Percentiles rank a stretch among this genome's conserved stretches.
Evolutionary conservation across 1,140 invertebrate genomes (phyloP).

Genomic region (Chlorops oryzae): DNA sequence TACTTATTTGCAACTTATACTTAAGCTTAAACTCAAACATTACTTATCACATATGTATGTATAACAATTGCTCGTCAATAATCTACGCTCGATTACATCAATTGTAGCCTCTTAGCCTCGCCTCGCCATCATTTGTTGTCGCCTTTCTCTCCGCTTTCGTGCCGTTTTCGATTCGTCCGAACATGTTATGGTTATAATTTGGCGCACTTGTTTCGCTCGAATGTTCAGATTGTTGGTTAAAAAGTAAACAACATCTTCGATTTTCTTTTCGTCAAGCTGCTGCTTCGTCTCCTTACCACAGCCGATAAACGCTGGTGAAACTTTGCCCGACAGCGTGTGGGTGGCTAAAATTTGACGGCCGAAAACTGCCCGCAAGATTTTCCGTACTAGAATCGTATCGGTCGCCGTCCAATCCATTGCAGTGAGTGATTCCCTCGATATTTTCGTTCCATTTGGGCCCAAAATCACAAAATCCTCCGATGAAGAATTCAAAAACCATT

Average conservation of each 20-base stretch:
- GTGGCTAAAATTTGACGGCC: constrained; percentile 35
- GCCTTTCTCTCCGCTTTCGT: too few relatives aligned
- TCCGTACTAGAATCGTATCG: constrained; percentile 42
- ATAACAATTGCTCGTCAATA: too few relatives aligned
- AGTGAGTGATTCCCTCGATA: constrained; percentile 21
- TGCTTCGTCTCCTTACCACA: constrained; percentile 33
- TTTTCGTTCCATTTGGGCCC: constrained; percentile 40
- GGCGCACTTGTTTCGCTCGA: constrained; percentile 35
- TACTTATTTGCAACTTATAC: too few relatives aligned
- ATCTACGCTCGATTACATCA: too few relatives aligned
- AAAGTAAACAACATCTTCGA: constrained; percentile 45
- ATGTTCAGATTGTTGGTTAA: constrained; percentile 34
- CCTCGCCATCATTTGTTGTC: too few relatives aligned
- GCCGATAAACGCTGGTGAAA: constrained; percentile 42
- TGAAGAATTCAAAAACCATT: too few relatives aligned
- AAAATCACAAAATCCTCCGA: too few relatives aligned
- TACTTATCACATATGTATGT: too few relatives aligned
- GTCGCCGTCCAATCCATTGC: constrained; percentile 38
- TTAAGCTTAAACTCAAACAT: too few relatives aligned
- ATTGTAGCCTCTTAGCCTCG: too few relatives aligned
- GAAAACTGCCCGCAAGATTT: constrained; percentile 43
- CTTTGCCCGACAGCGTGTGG: constrained; percentile 47
- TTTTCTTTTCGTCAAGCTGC: constrained; percentile 37
- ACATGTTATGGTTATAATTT: constrained; percentile 54
- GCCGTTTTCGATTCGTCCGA: too few relatives aligned